A percentile compares a stretch with the other conserved stretches of the same genome.
phyloP scores from a whole-genome alignment of 2,888 invertebrate genomes.

The Ypsolopha sequella region DNA sequence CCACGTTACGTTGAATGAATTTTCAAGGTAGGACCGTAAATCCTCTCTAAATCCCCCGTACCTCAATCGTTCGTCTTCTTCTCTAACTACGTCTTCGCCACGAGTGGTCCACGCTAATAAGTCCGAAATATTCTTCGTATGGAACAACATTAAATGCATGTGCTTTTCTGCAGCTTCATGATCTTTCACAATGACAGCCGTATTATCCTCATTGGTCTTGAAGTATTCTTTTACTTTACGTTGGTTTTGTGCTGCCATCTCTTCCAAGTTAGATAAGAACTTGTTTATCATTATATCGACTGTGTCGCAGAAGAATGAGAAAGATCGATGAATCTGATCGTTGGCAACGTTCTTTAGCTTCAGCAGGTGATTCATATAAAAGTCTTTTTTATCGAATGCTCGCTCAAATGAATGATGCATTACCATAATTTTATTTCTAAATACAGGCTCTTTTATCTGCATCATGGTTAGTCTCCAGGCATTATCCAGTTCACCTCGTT shows the following conservation, averaged over 20 bases:
- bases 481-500: slow-evolving; percentile 37
- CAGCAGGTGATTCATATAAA: slow-evolving; percentile 65
- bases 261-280: slow-evolving; percentile 43
- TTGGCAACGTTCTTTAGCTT: slow-evolving; percentile 73
- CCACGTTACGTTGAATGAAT: slow-evolving; percentile 44
- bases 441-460: slow-evolving; percentile 52
- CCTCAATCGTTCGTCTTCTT: slow-evolving; percentile 49
- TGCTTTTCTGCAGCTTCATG: slow-evolving; percentile 51
- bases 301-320: slow-evolving; percentile 73
- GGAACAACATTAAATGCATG: slow-evolving; percentile 46
- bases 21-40: slow-evolving; percentile 45
- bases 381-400: slow-evolving; percentile 70
- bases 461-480: slow-evolving; percentile 48
- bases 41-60: slow-evolving; percentile 40
- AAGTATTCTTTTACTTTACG: slow-evolving; percentile 28
- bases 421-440: slow-evolving; percentile 46
- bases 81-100: slow-evolving; percentile 53
- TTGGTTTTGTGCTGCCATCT: slow-evolving; percentile 37
- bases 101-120: slow-evolving; percentile 42
- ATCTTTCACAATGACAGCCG: slow-evolving; percentile 26
- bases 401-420: slow-evolving; percentile 66
- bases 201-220: slow-evolving; percentile 31
- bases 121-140: slow-evolving; percentile 43
- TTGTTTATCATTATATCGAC: slow-evolving; percentile 72
- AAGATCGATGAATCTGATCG: slow-evolving; percentile 73